These are phyloP conservation scores for Catharus fuscescens DNA, from an alignment of 2,113 vertebrate species.

Conservation along the genomic window DNA sequence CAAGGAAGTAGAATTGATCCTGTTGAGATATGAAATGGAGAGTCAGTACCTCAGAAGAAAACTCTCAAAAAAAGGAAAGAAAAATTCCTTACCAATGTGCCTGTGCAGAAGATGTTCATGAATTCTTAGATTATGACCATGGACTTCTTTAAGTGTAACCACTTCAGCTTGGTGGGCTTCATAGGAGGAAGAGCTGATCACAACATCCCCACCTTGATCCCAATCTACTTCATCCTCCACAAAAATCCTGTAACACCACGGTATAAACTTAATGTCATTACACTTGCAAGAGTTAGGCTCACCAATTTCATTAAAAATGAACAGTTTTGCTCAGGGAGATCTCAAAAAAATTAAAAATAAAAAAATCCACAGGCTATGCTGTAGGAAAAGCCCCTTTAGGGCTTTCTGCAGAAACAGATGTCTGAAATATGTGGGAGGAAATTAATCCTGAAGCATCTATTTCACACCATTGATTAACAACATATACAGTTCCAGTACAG, in stretches of 20 bases:
- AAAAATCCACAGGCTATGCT: neutral
- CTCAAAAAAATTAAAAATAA: neutral
- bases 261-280: neutral
- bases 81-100: slow-evolving; percentile 70
- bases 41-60: neutral
- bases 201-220: slow-evolving; percentile 50
- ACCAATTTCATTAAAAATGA: neutral
- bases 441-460: neutral
- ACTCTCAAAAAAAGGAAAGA: neutral
- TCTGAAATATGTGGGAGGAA: slow-evolving; percentile 2
- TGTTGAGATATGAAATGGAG: neutral
- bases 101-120: slow-evolving; percentile 59
- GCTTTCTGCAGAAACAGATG: neutral
- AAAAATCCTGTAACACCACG: slow-evolving; percentile 66
- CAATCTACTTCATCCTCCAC: slow-evolving; percentile 71
- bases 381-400: neutral
- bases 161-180: slow-evolving; percentile 76
- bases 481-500: neutral
- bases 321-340: neutral
- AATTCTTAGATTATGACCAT: slow-evolving; percentile 53
- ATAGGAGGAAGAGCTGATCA: slow-evolving; percentile 77
- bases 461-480: neutral
- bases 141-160: slow-evolving; percentile 69
- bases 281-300: neutral
- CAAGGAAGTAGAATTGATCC: neutral